Base-by-base conservation (phyloP, 1,140 invertebrate genomes). In the Cherax quadricarinatus region DNA sequence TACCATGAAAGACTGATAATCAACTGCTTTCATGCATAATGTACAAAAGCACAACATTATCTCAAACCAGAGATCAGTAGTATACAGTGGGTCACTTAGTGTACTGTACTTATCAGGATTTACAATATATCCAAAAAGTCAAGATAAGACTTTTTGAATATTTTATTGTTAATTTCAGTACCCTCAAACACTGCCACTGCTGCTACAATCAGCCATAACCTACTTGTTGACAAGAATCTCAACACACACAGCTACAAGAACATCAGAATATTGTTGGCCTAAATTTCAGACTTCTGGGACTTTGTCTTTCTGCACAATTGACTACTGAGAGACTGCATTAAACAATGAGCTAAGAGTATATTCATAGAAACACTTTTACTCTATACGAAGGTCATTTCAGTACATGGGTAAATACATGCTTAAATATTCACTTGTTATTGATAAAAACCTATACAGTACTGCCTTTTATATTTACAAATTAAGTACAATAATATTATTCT, bases 141-240 rank as follows among this genome's bases (percentile, higher is more conserved):
- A 66, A 66, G 5, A 18, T 18, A 9, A 75, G 70, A 75, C 70
- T n/a, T 75, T 75, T 75, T 30, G 24, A 9, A 75, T 75, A 66
- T 75, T 30, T 9, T 24, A 75, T 5, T 70, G n/a, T 75, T 30
- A 30, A 30, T 75, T 30, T 75, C 84, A 86, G 60, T 70, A 21
- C 84, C 60, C 30, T 66, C 66, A 70, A 60, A 60, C 75, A 73
- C 51, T 53, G 41, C 81, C 81, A 84, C 30, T 66, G 75, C 73
- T 86, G 89, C 62, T 84, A 62, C 82, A 70, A 51, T 91, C 82
- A 86, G 88, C 60, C 82, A 86, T 73, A 48, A 21, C 89, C 89
- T 91, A 91, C 89, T 91, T 91, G 83, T 86, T 86, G 82, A 91
- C 83, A 91, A 91, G 89, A 91, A 91, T 91, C 89, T 91, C 89